Conservation (phyloP, 2,113 vertebrate species). For the Petrocephalus microphthalmus region DNA sequence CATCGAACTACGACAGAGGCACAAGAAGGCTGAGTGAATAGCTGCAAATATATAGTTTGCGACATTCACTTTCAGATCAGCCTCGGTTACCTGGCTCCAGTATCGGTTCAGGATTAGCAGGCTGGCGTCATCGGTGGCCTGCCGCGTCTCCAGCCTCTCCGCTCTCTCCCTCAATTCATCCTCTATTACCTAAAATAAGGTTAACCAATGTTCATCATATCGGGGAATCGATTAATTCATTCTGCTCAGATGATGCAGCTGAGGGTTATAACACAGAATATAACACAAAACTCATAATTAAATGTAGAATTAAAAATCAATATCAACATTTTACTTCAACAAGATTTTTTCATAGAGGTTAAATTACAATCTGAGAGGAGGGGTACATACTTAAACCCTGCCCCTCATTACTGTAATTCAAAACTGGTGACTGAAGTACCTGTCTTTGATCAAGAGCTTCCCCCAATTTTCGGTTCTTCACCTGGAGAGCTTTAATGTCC, state of each 20-base stretch:
- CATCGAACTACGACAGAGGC: conserved; percentile 72
- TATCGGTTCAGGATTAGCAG: conserved; percentile 90
- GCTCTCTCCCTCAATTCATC: conserved; percentile 90
- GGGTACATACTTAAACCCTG: too few species aligned
- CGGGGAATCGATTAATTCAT: not conserved
- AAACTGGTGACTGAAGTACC: conserved; percentile 35
- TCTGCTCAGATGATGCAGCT: not conserved
- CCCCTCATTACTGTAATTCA: not conserved
- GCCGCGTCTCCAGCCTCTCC: conserved; percentile 85
- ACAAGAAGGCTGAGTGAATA: not conserved
- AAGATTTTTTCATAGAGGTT: not conserved
- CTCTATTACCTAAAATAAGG: conserved; percentile 75
- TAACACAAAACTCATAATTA: too few species aligned
- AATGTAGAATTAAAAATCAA: not conserved
- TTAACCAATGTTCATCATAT: not conserved
- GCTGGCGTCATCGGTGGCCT: conserved; percentile 92
- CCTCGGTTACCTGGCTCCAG: conserved; percentile 82
- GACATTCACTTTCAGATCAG: not conserved
- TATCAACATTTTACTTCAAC: not conserved
- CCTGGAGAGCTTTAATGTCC: conserved; percentile 87
- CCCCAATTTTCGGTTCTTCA: conserved; percentile 87
- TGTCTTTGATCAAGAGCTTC: conserved; percentile 87
- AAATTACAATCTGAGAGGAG: not conserved
- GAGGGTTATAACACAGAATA: not conserved
- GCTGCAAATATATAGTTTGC: not conserved